Conservation (phyloP, 2,797 vertebrate species). For the Kryptopterus vitreolus region DNA sequence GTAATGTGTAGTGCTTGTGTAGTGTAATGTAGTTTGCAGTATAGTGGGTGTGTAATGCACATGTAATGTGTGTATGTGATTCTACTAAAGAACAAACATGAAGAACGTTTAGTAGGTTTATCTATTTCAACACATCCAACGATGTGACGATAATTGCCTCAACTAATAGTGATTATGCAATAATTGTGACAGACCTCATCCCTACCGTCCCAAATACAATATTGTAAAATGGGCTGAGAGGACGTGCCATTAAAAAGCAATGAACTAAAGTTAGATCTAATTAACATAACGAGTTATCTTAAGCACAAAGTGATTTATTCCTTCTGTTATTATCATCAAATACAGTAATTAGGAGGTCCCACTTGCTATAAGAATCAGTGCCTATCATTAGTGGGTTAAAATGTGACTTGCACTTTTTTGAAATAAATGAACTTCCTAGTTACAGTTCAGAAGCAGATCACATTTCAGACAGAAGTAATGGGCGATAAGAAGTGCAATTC, state of each 20-base stretch:
- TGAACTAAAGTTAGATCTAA: background rate
- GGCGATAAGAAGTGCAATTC: background rate
- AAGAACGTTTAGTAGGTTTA: background rate
- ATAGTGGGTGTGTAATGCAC: background rate
- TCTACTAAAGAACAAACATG: too few species aligned
- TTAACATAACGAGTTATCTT: background rate
- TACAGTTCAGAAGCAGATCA: background rate
- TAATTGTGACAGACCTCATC: background rate
- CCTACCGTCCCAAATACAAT: background rate
- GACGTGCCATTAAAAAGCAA: background rate
- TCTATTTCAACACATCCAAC: background rate
- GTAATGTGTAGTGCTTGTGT: background rate
- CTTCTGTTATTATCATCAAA: background rate
- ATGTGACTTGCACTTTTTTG: background rate
- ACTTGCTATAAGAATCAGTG: background rate
- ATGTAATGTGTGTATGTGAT: background rate
- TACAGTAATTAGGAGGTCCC: background rate
- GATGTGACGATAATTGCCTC: background rate
- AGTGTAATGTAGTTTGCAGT: background rate
- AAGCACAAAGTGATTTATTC: conserved; percentile 7
- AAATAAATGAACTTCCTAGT: background rate
- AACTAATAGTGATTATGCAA: background rate
- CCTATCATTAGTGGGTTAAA: background rate
- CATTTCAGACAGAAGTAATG: conserved; percentile 12
- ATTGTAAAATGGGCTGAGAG: background rate